Evolutionary conservation across 1,140 invertebrate genomes (phyloP).

Genomic region (Himalopsyche phryganea): DNA sequence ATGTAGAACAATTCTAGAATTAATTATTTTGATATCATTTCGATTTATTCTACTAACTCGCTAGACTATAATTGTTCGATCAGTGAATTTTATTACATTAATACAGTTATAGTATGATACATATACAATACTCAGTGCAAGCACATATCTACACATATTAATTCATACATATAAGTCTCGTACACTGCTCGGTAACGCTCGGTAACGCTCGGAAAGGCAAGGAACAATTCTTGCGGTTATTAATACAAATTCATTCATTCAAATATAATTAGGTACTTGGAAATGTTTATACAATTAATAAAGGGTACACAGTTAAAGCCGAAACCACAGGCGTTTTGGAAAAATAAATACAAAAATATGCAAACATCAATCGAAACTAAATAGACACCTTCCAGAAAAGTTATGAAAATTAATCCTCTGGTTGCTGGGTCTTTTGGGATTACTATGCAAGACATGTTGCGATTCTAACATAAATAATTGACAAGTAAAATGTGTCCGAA

Average conservation of each 20-base stretch:
- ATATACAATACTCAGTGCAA: constrained; percentile 26
- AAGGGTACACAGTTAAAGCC: background rate
- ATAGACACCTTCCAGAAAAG: no score
- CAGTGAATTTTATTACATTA: constrained; percentile 10
- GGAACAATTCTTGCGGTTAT: background rate
- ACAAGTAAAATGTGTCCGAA: no score
- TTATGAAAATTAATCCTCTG: no score
- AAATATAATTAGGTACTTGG: background rate
- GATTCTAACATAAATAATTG: no score
- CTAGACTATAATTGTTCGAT: constrained; percentile 22
- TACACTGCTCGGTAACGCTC: constrained; percentile 14
- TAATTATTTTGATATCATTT: constrained; percentile 20
- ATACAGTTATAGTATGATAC: constrained; percentile 13
- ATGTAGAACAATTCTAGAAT: constrained; percentile 25
- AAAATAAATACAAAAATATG: no score
- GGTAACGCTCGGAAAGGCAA: background rate
- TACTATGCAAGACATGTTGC: no score
- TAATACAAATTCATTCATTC: background rate
- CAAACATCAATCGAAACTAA: no score
- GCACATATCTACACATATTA: constrained; percentile 31
- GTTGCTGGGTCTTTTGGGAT: no score
- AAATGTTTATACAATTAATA: background rate
- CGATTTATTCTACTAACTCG: constrained; percentile 11
- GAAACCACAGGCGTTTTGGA: no score
- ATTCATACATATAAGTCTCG: constrained; percentile 23